Percentiles rank a stretch among this genome's conserved stretches.
These are phyloP conservation scores for Plutella xylostella DNA, from an alignment of 2,888 invertebrate genomes.

Conservation along the genomic window DNA sequence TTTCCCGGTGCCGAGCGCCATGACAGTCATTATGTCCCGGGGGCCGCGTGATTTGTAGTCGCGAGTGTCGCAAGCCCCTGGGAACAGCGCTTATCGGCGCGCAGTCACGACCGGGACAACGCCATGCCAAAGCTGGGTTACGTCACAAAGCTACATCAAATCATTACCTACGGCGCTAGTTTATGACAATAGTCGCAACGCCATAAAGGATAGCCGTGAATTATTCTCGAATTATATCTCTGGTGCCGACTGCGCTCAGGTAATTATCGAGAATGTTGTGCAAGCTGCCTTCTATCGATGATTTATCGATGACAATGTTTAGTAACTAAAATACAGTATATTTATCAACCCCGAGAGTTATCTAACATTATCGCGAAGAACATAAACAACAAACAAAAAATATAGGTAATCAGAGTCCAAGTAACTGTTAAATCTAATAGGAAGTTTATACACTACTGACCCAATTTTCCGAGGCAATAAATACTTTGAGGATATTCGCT, in stretches of 20 bases:
- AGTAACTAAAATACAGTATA: not conserved
- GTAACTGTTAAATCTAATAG: no score
- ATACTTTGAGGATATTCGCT: not conserved
- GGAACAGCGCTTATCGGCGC: slow-evolving; percentile 35
- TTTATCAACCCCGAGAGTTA: not conserved
- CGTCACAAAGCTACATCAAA: slow-evolving; percentile 43
- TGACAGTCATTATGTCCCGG: slow-evolving; percentile 46
- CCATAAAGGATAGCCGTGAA: slow-evolving; percentile 18
- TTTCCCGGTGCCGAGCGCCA: slow-evolving; percentile 35
- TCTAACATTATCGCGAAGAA: not conserved
- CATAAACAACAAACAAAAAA: no score
- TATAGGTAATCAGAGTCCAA: no score
- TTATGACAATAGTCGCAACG: slow-evolving; percentile 34
- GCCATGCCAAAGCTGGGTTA: slow-evolving; percentile 30
- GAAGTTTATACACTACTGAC: no score
- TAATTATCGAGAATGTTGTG: not conserved
- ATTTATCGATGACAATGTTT: not conserved
- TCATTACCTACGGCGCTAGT: slow-evolving; percentile 36
- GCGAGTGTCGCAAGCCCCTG: slow-evolving; percentile 46
- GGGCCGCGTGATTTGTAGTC: slow-evolving; percentile 21
- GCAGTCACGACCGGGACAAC: slow-evolving; percentile 53
- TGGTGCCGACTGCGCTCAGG: slow-evolving; percentile 12
- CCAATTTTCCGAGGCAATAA: not conserved
- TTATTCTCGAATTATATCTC: slow-evolving; percentile 21
- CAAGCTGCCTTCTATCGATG: not conserved